phyloP scores from a whole-genome alignment of 2,113 vertebrate species.

The Aviceda subcristata region DNA sequence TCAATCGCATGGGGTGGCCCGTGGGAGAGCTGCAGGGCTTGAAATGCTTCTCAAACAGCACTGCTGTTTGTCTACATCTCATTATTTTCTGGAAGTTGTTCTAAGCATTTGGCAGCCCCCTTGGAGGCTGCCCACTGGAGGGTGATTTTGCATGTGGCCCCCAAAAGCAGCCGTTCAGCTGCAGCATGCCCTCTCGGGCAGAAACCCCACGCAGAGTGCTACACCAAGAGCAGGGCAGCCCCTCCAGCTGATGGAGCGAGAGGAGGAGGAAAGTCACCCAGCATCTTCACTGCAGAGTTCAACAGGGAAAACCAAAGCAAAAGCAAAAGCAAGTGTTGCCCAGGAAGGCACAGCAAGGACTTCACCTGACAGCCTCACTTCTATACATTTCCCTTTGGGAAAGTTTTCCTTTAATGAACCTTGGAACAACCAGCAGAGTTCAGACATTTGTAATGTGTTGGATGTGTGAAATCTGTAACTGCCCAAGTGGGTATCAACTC shows the following conservation, averaged over 20 bases:
- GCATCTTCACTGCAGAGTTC: neutral
- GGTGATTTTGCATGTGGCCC: no score
- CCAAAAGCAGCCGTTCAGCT: neutral
- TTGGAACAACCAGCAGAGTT: neutral
- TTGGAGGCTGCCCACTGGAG: neutral
- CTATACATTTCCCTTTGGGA: neutral
- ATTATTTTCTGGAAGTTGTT: neutral
- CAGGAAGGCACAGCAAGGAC: neutral
- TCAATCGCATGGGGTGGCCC: neutral
- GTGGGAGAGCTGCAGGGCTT: neutral
- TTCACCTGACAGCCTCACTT: neutral
- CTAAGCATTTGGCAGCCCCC: neutral
- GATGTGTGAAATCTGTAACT: neutral
- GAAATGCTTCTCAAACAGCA: neutral
- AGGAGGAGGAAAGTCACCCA: neutral
- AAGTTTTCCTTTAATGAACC: neutral
- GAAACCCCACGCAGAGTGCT: fast-evolving
- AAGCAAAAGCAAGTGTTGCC: neutral
- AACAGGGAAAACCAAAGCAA: neutral
- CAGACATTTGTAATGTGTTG: neutral
- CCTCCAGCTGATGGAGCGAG: neutral
- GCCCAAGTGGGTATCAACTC: neutral
- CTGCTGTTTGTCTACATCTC: neutral
- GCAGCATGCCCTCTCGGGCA: neutral
- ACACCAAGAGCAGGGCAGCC: neutral